These are phyloP conservation scores for Cavia porcellus DNA, from an alignment of 2,113 vertebrate genomes.

Conservation along the genomic window DNA sequence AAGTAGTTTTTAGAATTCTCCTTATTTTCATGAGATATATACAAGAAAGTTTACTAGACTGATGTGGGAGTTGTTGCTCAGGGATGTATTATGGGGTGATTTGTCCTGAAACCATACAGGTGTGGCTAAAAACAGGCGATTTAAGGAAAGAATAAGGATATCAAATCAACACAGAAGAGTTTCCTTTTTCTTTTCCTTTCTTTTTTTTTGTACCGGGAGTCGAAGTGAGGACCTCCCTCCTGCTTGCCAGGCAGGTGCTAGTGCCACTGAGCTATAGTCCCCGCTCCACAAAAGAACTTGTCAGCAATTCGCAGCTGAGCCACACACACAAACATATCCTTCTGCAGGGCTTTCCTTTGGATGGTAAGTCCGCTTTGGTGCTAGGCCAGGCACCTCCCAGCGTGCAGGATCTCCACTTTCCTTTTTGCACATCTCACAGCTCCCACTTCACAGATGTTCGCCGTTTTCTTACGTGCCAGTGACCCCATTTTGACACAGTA, in stretches of 20 bases:
- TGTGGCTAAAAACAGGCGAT: not conserved
- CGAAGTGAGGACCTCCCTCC: no score
- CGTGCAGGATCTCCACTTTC: slow-evolving; percentile 81
- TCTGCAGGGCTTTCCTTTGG: not conserved
- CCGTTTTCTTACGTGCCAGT: slow-evolving; percentile 54
- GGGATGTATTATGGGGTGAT: not conserved
- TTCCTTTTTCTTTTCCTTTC: no score
- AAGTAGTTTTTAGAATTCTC: not conserved
- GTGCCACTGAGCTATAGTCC: no score
- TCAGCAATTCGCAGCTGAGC: not conserved
- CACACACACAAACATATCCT: not conserved
- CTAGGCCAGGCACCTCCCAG: slow-evolving; percentile 79
- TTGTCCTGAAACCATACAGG: not conserved
- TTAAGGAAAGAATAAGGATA: not conserved
- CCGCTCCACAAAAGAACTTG: not conserved
- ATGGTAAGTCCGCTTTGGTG: not conserved
- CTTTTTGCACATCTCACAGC: slow-evolving; percentile 86
- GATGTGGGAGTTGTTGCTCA: not conserved
- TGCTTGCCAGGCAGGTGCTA: no score
- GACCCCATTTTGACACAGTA: slow-evolving; percentile 84
- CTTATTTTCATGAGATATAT: not conserved
- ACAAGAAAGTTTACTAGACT: not conserved
- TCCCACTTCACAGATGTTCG: slow-evolving; percentile 86
- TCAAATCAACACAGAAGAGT: not conserved
- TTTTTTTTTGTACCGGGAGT: no score